Evolutionary conservation across 2,888 invertebrate species (phyloP).

Genomic region (Agelastica alni): DNA sequence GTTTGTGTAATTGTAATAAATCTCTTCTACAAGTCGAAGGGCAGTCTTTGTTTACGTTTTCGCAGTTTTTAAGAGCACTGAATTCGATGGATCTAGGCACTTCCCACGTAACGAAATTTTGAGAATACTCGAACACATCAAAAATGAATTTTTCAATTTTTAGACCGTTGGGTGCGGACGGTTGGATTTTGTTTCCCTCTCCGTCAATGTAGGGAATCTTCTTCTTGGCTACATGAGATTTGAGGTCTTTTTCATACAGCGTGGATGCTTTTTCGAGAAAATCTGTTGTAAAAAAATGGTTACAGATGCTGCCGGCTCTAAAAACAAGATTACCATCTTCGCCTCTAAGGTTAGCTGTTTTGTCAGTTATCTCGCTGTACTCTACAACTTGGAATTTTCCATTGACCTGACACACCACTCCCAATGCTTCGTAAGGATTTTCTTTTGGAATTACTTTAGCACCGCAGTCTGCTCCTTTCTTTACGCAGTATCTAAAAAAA

Average conservation of each 20-base stretch:
- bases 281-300: constrained; percentile 90
- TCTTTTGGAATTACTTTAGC: constrained; percentile 96
- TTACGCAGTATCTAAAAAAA: constrained; percentile 70
- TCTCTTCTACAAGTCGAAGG: constrained; percentile 84
- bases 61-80: constrained; percentile 93
- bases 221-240: constrained; percentile 94
- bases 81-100: constrained; percentile 91
- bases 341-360: constrained; percentile 81
- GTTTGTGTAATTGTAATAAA: constrained; percentile 74
- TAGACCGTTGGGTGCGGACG: constrained; percentile 88
- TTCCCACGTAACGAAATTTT: constrained; percentile 92
- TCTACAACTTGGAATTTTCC: constrained; percentile 92
- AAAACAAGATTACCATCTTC: constrained; percentile 82
- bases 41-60: constrained; percentile 84
- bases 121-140: constrained; percentile 93
- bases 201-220: constrained; percentile 86
- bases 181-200: constrained; percentile 71
- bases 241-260: constrained; percentile 73
- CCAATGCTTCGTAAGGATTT: constrained; percentile 89
- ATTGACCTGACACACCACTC: constrained; percentile 93
- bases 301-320: constrained; percentile 96
- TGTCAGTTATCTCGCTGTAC: constrained; percentile 92
- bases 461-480: constrained; percentile 89
- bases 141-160: constrained; percentile 99
- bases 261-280: constrained; percentile 78